Conservation (phyloP, 2,888 invertebrate species). For the Mimumesa dahlbomi region DNA sequence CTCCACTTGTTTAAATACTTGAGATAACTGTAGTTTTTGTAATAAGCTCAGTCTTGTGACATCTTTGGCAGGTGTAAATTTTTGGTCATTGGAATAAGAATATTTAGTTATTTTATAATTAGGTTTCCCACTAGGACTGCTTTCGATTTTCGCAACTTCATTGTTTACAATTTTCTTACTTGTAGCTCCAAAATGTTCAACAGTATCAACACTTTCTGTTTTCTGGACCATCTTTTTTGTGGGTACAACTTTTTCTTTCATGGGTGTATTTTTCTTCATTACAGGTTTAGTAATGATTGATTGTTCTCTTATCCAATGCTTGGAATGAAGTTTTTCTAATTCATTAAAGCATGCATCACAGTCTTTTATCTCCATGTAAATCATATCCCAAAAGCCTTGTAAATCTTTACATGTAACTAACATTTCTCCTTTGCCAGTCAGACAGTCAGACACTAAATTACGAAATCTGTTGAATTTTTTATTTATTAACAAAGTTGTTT, state of each 20-base stretch:
- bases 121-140: no score
- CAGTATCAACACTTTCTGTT: neutral
- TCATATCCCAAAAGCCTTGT: constrained; percentile 94
- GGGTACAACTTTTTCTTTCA: constrained; percentile 34
- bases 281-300: constrained; percentile 33
- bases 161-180: neutral
- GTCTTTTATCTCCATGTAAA: constrained; percentile 85
- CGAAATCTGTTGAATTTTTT: constrained; percentile 91
- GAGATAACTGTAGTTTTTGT: constrained; percentile 52
- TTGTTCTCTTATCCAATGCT: constrained; percentile 81
- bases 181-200: neutral
- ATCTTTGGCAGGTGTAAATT: no score
- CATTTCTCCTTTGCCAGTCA: constrained; percentile 79
- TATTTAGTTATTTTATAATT: no score
- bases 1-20: constrained; percentile 42
- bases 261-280: constrained; percentile 32
- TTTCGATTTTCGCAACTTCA: no score
- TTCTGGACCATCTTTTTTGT: constrained; percentile 47
- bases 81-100: no score
- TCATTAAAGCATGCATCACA: constrained; percentile 71
- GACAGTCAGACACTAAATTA: constrained; percentile 78
- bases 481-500: constrained; percentile 87
- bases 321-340: constrained; percentile 59
- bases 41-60: constrained; percentile 42
- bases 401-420: constrained; percentile 86